Percentiles rank a stretch among this genome's conserved stretches.
phyloP scores from a whole-genome alignment of 2,113 vertebrate genomes.

The Brevimyrus niger region DNA sequence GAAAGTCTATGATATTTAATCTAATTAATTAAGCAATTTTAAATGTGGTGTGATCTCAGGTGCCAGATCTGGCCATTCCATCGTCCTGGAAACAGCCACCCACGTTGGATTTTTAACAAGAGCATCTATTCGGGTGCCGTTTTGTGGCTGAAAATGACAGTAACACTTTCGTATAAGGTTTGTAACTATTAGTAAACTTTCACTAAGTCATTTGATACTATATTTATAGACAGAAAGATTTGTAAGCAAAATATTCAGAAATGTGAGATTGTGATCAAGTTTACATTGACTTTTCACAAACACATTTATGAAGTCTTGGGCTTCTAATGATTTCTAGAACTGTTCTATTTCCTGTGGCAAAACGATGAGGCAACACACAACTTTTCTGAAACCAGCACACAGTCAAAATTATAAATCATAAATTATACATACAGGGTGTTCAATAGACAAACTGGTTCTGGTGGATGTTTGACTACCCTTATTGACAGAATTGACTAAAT shows the following conservation, averaged over 20 bases:
- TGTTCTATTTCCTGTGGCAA: background rate
- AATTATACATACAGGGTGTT: background rate
- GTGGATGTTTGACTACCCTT: background rate
- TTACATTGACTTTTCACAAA: background rate
- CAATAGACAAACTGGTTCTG: background rate
- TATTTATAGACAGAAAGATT: background rate
- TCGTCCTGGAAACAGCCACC: background rate
- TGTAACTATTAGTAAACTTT: background rate
- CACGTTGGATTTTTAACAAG: background rate
- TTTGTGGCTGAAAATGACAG: background rate
- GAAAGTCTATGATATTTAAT: background rate
- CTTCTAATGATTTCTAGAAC: background rate
- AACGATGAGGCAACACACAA: no score
- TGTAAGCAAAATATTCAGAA: background rate
- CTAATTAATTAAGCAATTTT: background rate
- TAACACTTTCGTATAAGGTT: background rate
- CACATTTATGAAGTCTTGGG: background rate
- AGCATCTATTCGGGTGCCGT: background rate
- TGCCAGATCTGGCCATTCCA: background rate
- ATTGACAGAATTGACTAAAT: background rate
- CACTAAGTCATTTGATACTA: background rate
- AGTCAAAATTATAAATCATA: no score
- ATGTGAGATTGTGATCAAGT: background rate
- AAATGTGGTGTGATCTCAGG: background rate
- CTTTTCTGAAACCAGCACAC: no score